A percentile compares a stretch with the other conserved stretches of the same genome.
Conservation (phyloP, 2,888 invertebrate genomes). For the Mantis religiosa region DNA sequence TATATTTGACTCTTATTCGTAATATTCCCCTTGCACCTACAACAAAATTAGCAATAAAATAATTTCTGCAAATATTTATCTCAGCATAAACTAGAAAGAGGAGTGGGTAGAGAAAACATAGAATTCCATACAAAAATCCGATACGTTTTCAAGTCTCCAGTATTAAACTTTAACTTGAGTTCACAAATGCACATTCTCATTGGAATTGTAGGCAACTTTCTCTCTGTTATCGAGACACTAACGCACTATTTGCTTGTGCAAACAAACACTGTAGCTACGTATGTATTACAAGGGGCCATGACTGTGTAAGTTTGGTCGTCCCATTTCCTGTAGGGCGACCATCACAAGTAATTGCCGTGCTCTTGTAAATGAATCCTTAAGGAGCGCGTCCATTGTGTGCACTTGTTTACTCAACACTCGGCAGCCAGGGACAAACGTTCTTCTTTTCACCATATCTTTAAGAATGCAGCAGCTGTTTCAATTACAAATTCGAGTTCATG, state of each 20-base stretch:
- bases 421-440: not conserved
- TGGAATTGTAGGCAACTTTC: not conserved
- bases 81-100: too few species aligned
- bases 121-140: too few species aligned
- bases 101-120: too few species aligned
- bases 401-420: not conserved
- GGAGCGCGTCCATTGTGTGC: not conserved
- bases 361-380: not conserved
- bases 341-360: not conserved
- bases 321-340: not conserved
- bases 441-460: too few species aligned
- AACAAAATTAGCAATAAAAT: too few species aligned
- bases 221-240: not conserved
- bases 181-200: not conserved
- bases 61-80: too few species aligned
- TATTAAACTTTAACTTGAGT: too few species aligned
- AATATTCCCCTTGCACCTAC: too few species aligned
- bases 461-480: too few species aligned
- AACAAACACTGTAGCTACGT: not conserved
- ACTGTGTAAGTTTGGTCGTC: not conserved
- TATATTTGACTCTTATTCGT: too few species aligned
- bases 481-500: too few species aligned
- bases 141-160: too few species aligned
- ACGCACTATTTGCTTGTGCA: not conserved
- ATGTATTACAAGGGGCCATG: not conserved